A percentile compares a stretch with the other conserved stretches of the same genome.
Evolutionary conservation across 2,113 vertebrate species (phyloP).

Genomic region (Gymnobelideus leadbeateri): DNA sequence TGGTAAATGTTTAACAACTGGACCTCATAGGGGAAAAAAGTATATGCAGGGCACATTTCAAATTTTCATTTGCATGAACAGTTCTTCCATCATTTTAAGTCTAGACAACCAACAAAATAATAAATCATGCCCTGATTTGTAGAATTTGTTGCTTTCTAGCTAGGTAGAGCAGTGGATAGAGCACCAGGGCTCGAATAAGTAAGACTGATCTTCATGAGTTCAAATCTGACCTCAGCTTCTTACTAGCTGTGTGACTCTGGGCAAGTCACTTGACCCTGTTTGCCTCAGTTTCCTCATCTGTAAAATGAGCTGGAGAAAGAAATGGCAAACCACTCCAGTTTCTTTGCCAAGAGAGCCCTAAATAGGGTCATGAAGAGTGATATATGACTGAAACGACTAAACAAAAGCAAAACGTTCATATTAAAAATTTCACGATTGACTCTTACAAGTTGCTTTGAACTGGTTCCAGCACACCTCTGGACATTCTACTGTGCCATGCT

Average conservation of each 20-base stretch:
- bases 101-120: not conserved
- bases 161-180: not conserved
- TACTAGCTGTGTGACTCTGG: not conserved
- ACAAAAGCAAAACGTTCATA: not conserved
- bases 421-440: not conserved
- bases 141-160: no score
- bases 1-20: not conserved
- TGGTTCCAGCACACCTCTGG: no score
- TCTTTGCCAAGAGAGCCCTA: not conserved
- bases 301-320: not conserved
- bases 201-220: no score
- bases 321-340: not conserved
- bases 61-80: conserved; percentile 67
- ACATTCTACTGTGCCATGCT: no score
- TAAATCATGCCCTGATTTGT: not conserved
- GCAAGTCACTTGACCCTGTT: not conserved
- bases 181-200: no score
- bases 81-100: not conserved
- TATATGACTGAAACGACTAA: no score
- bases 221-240: not conserved
- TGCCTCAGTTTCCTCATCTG: not conserved
- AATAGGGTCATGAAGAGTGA: not conserved
- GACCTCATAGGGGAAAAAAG: not conserved
- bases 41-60: conserved; percentile 11
- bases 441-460: not conserved